A percentile compares a stretch with the other conserved stretches of the same genome.
phyloP scores from a whole-genome alignment of 2,888 invertebrate species.

The Melipona beecheii region DNA sequence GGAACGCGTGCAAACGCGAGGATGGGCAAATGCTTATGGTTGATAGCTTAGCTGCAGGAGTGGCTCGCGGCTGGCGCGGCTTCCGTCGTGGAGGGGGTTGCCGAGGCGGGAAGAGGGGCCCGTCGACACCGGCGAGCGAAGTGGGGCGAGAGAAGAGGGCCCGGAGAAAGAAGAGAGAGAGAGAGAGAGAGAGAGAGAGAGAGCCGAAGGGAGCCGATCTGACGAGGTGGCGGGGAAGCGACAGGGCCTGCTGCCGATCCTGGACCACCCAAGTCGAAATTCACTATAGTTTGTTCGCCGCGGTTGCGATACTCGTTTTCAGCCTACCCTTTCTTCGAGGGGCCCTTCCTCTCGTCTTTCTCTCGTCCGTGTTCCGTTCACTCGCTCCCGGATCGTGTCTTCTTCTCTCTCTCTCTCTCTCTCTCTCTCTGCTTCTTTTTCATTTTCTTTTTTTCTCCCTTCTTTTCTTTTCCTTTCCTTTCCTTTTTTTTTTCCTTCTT shows the following conservation, averaged over 20 bases:
- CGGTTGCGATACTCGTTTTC: constrained; percentile 72
- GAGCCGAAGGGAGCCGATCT: constrained; percentile 60
- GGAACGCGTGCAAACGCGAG: constrained; percentile 41
- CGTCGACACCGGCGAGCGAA: constrained; percentile 43
- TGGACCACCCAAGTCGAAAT: constrained; percentile 84
- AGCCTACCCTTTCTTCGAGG: constrained; percentile 39
- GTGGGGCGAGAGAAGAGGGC: constrained; percentile 54
- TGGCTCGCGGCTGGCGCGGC: constrained; percentile 69
- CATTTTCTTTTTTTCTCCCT: constrained; percentile 7
- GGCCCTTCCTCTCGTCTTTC: not conserved
- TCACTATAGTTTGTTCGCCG: constrained; percentile 79
- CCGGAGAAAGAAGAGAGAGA: constrained; percentile 22
- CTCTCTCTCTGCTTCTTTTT: constrained; percentile 17
- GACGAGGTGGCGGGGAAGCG: constrained; percentile 82
- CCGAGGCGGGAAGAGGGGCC: constrained; percentile 53
- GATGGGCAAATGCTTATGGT: constrained; percentile 61
- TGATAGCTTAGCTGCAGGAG: constrained; percentile 70
- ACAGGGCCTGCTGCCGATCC: constrained; percentile 80
- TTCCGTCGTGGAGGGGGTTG: constrained; percentile 54
- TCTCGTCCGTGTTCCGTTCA: not conserved
- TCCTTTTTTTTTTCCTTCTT: constrained; percentile 37
- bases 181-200: constrained; percentile 29
- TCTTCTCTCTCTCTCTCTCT: constrained; percentile 13
- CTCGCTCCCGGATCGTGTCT: constrained; percentile 5
- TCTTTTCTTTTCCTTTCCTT: not conserved